phyloP scores from a whole-genome alignment of 2,888 invertebrate species.

The Adineta ricciae region DNA sequence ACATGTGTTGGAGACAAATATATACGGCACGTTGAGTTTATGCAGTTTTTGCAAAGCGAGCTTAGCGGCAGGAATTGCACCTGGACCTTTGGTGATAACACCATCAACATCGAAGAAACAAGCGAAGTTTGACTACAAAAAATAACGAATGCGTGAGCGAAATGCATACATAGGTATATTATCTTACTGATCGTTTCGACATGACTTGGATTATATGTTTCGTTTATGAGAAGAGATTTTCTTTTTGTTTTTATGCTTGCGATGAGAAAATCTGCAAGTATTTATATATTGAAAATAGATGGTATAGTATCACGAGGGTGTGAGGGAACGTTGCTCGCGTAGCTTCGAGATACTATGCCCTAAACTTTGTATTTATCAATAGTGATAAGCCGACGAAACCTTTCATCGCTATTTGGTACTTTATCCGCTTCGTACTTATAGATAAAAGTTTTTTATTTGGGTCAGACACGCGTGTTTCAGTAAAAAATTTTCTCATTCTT shows the following conservation, averaged over 20 bases:
- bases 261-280: background rate
- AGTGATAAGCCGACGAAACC: background rate
- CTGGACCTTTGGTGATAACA: slow-evolving; percentile 28
- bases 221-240: background rate
- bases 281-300: background rate
- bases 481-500: background rate
- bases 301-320: background rate
- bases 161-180: background rate
- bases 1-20: slow-evolving; percentile 28
- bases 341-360: background rate
- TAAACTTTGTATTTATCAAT: background rate
- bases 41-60: slow-evolving; percentile 26
- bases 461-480: background rate
- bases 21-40: slow-evolving; percentile 21
- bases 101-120: slow-evolving; percentile 33
- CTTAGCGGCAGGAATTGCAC: slow-evolving; percentile 26
- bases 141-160: background rate
- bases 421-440: background rate
- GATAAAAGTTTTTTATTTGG: background rate
- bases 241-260: background rate
- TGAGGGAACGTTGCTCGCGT: background rate
- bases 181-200: background rate
- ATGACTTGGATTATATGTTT: background rate
- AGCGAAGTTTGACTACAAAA: background rate
- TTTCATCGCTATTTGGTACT: background rate